Conservation (phyloP, 2,797 vertebrate genomes). For the Chiloscyllium punctatum region DNA sequence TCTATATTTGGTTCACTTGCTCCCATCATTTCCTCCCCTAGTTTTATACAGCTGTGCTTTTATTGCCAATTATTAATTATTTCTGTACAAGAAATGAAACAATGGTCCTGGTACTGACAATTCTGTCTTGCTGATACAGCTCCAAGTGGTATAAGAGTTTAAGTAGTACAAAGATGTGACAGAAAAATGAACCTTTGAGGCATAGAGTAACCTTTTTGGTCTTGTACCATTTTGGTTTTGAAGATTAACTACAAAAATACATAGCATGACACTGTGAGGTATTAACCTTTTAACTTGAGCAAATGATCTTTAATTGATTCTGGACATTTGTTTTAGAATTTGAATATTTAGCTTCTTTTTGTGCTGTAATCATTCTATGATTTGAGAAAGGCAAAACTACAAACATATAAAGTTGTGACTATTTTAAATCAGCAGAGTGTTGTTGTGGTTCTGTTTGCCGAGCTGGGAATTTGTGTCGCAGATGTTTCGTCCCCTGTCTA, state of each 20-base stretch:
- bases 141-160: background rate
- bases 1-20: background rate
- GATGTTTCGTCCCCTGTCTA: too few relatives aligned
- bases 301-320: background rate
- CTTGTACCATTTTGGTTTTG: background rate
- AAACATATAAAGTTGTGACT: background rate
- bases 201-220: background rate
- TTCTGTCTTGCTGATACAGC: background rate
- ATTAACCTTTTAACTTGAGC: background rate
- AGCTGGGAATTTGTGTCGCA: too few relatives aligned
- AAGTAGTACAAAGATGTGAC: background rate
- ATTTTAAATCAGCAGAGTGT: background rate
- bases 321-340: background rate
- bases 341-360: too few relatives aligned
- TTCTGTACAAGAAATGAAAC: background rate
- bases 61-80: background rate
- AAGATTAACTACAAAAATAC: background rate
- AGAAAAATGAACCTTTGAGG: background rate
- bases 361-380: too few relatives aligned
- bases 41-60: background rate
- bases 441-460: too few relatives aligned
- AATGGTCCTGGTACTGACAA: background rate
- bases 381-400: background rate
- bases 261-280: background rate
- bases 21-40: background rate